These are phyloP conservation scores for Rhagonycha fulva DNA, from an alignment of 2,888 invertebrate genomes.

Conservation along the genomic window DNA sequence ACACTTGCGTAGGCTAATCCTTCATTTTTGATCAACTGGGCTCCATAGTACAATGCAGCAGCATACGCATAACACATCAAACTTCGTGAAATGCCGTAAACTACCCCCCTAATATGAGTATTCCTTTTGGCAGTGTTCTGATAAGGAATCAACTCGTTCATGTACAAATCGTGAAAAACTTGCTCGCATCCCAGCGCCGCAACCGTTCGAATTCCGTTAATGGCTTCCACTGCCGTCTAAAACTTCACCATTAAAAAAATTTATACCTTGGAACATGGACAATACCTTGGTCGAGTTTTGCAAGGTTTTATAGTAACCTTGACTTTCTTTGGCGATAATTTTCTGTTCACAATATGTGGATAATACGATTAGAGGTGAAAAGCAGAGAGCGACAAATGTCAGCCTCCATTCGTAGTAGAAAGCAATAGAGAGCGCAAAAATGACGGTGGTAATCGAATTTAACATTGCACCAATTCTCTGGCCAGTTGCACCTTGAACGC, in stretches of 20 bases:
- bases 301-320: constrained; percentile 70
- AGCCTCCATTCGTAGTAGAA: constrained; percentile 77
- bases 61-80: constrained; percentile 73
- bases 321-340: constrained; percentile 67
- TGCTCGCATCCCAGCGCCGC: constrained; percentile 73
- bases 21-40: constrained; percentile 65
- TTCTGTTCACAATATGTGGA: constrained; percentile 71
- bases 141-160: constrained; percentile 63
- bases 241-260: constrained; percentile 69
- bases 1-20: constrained; percentile 63
- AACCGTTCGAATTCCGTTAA: constrained; percentile 77
- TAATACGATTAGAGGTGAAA: constrained; percentile 71
- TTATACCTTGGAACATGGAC: constrained; percentile 62
- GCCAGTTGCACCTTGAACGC: constrained; percentile 83
- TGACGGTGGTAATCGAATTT: constrained; percentile 71
- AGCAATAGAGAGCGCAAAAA: constrained; percentile 66
- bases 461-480: constrained; percentile 78
- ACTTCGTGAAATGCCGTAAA: constrained; percentile 72
- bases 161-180: constrained; percentile 67
- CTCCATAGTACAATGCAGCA: constrained; percentile 73
- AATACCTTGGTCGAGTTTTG: constrained; percentile 75
- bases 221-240: constrained; percentile 77
- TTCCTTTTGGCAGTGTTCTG: constrained; percentile 62
- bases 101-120: constrained; percentile 69
- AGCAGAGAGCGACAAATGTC: constrained; percentile 72